A percentile compares a stretch with the other conserved stretches of the same genome.
Conservation (phyloP, 2,113 vertebrate species). For the Muntiacus muntjak region DNA sequence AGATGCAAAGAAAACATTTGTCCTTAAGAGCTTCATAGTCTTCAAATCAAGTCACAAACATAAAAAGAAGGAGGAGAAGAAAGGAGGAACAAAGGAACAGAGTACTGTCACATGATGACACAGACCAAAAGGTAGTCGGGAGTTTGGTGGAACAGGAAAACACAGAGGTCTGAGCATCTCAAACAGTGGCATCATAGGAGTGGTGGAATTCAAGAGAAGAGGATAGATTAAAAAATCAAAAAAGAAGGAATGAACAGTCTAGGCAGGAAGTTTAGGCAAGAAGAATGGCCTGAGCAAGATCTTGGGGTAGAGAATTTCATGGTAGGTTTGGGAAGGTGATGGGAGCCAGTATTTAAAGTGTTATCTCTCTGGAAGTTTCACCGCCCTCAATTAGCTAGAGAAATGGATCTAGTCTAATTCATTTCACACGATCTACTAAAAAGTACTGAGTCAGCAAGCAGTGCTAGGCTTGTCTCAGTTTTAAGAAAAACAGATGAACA, state of each 20-base stretch:
- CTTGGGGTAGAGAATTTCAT: neutral
- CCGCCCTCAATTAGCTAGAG: neutral
- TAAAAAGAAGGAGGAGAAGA: neutral
- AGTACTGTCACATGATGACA: rapidly evolving
- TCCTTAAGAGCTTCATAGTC: neutral
- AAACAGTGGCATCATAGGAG: neutral
- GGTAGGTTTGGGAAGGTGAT: neutral
- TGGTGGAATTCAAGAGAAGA: neutral
- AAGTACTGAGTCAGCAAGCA: neutral
- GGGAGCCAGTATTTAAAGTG: neutral
- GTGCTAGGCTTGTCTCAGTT: neutral
- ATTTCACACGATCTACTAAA: neutral
- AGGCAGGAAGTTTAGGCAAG: neutral
- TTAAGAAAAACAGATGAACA: neutral
- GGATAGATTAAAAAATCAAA: neutral
- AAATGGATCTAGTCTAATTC: neutral
- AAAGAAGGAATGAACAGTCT: neutral
- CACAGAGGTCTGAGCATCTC: neutral
- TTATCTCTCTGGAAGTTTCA: neutral
- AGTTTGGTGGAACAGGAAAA: neutral
- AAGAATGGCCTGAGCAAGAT: neutral
- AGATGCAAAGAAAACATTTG: neutral
- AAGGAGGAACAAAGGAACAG: neutral
- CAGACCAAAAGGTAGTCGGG: rapidly evolving
- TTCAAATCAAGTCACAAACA: neutral